These are phyloP conservation scores for Lasaia peninsularis DNA, from an alignment of 1,140 invertebrate species.

Conservation along the genomic window DNA sequence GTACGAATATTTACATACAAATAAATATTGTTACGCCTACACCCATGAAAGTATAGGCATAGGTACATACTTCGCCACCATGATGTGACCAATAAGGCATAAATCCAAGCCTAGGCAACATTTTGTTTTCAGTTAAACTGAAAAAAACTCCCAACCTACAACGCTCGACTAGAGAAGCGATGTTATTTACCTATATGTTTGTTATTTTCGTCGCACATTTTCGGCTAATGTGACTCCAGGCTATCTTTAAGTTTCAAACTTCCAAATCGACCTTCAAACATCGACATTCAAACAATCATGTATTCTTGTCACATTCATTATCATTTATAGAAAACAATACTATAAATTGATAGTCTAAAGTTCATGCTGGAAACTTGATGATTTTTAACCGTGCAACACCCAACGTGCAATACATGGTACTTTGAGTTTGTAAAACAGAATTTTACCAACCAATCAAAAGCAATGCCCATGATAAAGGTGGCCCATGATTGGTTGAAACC, in stretches of 20 bases:
- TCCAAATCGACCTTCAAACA: conserved; percentile 16
- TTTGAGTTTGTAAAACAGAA: not conserved
- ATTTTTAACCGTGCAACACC: conserved; percentile 61
- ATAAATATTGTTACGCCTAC: too few species aligned
- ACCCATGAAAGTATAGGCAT: too few species aligned
- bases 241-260: conserved; percentile 10
- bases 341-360: conserved; percentile 48
- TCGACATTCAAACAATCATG: conserved; percentile 11
- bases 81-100: too few species aligned
- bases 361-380: conserved; percentile 49
- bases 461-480: not conserved
- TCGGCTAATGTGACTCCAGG: conserved; percentile 19
- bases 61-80: too few species aligned
- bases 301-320: conserved; percentile 26
- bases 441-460: not conserved
- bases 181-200: too few species aligned
- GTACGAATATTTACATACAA: too few species aligned
- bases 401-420: conserved; percentile 27
- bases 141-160: too few species aligned
- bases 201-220: too few species aligned
- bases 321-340: conserved; percentile 3
- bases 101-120: too few species aligned
- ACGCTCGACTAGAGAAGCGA: too few species aligned
- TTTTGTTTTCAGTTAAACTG: too few species aligned
- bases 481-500: conserved; percentile 1